A percentile compares a stretch with the other conserved stretches of the same genome.
Evolutionary conservation across 2,113 vertebrate species (phyloP).

Genomic region (human): GRCh38 chr12:129427001-129427500

Average conservation of each 20-base stretch:
- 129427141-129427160: neutral
- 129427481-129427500: too few relatives aligned
- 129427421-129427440: too few relatives aligned
- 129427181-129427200: neutral
- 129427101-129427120: rapidly evolving
- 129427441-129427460: too few relatives aligned
- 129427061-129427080: rapidly evolving
- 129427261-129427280: too few relatives aligned
- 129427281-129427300: neutral
- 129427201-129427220: rapidly evolving
- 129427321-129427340: too few relatives aligned
- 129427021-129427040: neutral
- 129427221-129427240: too few relatives aligned
- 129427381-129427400: too few relatives aligned
- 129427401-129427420: too few relatives aligned
- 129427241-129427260: rapidly evolving
- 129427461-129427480: too few relatives aligned
- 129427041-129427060: neutral
- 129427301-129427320: rapidly evolving
- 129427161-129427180: neutral
- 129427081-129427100: rapidly evolving
- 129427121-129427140: rapidly evolving
- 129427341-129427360: too few relatives aligned
- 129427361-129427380: too few relatives aligned
- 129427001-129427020: rapidly evolving